phyloP scores from a whole-genome alignment of 2,888 invertebrate genomes.

The Lasiommata megera region DNA sequence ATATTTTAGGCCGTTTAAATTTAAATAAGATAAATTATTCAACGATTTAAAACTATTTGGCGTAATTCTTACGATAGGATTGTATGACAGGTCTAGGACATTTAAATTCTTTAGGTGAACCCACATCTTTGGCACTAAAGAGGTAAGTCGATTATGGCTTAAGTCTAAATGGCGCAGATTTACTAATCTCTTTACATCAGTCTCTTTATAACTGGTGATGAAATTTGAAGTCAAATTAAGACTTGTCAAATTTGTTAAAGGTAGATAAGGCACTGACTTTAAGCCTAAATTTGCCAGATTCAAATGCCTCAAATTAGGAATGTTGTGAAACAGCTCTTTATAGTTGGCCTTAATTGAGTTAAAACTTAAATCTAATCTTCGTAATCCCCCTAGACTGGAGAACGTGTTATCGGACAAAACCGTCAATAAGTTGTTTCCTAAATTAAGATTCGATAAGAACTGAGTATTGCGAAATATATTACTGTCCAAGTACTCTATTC shows the following conservation, averaged over 20 bases:
- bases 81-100: slow-evolving; percentile 89
- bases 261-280: slow-evolving; percentile 87
- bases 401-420: slow-evolving; percentile 95
- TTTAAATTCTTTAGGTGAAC: slow-evolving; percentile 86
- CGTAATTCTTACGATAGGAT: slow-evolving; percentile 89
- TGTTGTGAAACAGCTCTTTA: slow-evolving; percentile 93
- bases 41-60: slow-evolving; percentile 87
- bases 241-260: slow-evolving; percentile 88
- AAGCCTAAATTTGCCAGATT: slow-evolving; percentile 89
- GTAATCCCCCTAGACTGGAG: slow-evolving; percentile 88
- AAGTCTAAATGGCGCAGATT: slow-evolving; percentile 88
- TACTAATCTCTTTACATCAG: slow-evolving; percentile 86
- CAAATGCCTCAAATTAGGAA: slow-evolving; percentile 89
- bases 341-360: slow-evolving; percentile 92
- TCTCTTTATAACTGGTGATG: slow-evolving; percentile 86
- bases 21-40: slow-evolving; percentile 86
- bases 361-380: slow-evolving; percentile 89
- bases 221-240: slow-evolving; percentile 91
- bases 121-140: slow-evolving; percentile 89
- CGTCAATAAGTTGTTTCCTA: slow-evolving; percentile 90
- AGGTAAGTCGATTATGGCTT: slow-evolving; percentile 88
- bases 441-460: slow-evolving; percentile 87
- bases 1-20: slow-evolving; percentile 86
- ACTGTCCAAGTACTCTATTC: slow-evolving; percentile 92
- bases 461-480: slow-evolving; percentile 93